Conservation (phyloP, 2,113 vertebrate species). For the Grammomys surdaster region DNA sequence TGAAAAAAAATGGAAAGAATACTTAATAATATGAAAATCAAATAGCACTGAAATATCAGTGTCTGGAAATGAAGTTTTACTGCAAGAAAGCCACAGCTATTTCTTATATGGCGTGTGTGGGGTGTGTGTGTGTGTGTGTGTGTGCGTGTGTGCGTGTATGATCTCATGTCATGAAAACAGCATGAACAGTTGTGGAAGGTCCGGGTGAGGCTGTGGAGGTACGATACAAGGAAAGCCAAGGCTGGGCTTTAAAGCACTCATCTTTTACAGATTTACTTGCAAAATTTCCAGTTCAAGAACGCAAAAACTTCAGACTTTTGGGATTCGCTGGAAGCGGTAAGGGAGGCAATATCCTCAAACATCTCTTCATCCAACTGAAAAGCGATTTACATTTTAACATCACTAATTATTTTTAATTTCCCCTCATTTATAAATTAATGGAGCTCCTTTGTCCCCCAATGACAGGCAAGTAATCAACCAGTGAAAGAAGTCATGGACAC, state of each 20-base stretch:
- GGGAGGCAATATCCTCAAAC: neutral
- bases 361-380: constrained; percentile 20
- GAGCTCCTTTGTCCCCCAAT: neutral
- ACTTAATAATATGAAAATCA: neutral
- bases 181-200: neutral
- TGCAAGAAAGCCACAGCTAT: neutral
- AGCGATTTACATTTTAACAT: neutral
- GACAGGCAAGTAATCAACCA: constrained; percentile 90
- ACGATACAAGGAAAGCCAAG: neutral
- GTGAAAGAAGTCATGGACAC: constrained; percentile 96
- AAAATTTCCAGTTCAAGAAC: constrained; percentile 88
- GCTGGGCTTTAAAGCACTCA: constrained; percentile 45
- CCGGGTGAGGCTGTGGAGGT: neutral
- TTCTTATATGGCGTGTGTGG: neutral
- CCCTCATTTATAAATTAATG: neutral
- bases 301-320: constrained; percentile 96
- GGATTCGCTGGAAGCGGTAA: constrained; percentile 90
- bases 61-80: neutral
- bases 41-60: neutral
- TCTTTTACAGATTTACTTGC: constrained; percentile 91
- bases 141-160: neutral
- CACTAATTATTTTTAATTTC: neutral
- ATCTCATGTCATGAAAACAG: neutral
- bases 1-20: neutral
- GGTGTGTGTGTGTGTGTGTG: too few relatives aligned